A percentile compares a stretch with the other conserved stretches of the same genome.
These are phyloP conservation scores for Acrocera orbiculus DNA, from an alignment of 2,888 invertebrate genomes.

Conservation along the genomic window DNA sequence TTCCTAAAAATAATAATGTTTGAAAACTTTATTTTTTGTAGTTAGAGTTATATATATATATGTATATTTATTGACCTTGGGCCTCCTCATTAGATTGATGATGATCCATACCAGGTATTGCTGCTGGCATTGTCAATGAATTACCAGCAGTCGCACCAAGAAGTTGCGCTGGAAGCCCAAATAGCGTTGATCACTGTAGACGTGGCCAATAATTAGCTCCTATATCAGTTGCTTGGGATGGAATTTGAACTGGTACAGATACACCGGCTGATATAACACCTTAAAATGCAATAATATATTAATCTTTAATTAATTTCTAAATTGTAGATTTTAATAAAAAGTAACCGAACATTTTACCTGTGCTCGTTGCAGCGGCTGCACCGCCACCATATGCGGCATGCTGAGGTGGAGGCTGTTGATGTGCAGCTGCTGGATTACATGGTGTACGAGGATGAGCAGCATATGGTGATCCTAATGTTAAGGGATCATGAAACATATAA, in stretches of 20 bases:
- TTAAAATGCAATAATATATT: constrained; percentile 11
- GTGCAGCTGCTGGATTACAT: constrained; percentile 56
- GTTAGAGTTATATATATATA: no score
- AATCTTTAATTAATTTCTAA: background rate
- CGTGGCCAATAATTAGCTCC: constrained; percentile 81
- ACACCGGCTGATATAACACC: constrained; percentile 73
- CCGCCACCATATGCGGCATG: constrained; percentile 42
- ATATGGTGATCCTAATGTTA: constrained; percentile 54
- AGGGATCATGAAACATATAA: constrained; percentile 82
- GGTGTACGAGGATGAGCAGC: constrained; percentile 51
- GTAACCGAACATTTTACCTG: constrained; percentile 1
- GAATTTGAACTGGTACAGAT: constrained; percentile 87
- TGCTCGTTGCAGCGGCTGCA: constrained; percentile 20
- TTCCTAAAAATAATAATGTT: no score
- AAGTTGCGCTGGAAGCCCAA: constrained; percentile 61
- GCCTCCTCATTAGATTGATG: no score
- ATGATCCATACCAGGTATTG: no score
- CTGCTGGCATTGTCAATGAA: constrained; percentile 45
- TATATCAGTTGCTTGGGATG: constrained; percentile 67
- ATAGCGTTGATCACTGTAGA: constrained; percentile 69
- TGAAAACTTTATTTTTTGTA: no score
- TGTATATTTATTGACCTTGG: no score
- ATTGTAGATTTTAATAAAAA: background rate
- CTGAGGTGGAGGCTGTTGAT: constrained; percentile 53
- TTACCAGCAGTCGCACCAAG: constrained; percentile 16